Percentiles rank a stretch among this genome's conserved stretches.
Evolutionary conservation across 2,113 vertebrate species (phyloP).

Genomic region (Laterallus jamaicensis): DNA sequence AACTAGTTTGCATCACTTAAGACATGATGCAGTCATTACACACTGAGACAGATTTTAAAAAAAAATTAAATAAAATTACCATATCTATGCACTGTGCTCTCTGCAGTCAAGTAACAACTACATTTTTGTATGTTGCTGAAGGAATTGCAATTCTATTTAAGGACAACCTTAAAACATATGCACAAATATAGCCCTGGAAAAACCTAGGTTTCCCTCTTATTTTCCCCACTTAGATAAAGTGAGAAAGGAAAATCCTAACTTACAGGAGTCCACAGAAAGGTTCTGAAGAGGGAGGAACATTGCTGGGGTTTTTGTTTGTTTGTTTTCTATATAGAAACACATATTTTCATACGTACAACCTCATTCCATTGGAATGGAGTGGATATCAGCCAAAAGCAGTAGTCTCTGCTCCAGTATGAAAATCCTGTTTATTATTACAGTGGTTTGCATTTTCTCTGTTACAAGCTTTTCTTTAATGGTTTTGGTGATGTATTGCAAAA

Average conservation of each 20-base stretch:
- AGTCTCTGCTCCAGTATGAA: conserved; percentile 16
- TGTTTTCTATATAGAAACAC: background rate
- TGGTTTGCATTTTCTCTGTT: background rate
- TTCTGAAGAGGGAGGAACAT: background rate
- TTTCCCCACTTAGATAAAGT: background rate
- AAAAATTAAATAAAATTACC: background rate
- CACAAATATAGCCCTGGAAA: background rate
- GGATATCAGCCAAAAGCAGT: conserved; percentile 45
- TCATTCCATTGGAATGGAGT: conserved; percentile 32
- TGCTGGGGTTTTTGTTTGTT: background rate
- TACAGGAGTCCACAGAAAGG: background rate
- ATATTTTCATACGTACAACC: background rate
- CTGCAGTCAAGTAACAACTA: background rate
- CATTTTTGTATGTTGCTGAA: background rate
- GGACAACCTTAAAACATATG: background rate
- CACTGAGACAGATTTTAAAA: background rate
- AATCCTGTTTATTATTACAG: conserved; percentile 57
- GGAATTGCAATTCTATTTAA: background rate
- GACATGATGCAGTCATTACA: background rate
- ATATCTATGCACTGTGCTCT: background rate
- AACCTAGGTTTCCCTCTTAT: background rate
- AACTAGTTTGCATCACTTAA: background rate
- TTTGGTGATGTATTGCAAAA: conserved; percentile 37
- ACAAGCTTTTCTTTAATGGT: conserved; percentile 21
- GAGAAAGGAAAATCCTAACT: background rate